Evolutionary conservation across 2,113 vertebrate genomes (phyloP).

Genomic region (Prochilodus magdalenae): DNA sequence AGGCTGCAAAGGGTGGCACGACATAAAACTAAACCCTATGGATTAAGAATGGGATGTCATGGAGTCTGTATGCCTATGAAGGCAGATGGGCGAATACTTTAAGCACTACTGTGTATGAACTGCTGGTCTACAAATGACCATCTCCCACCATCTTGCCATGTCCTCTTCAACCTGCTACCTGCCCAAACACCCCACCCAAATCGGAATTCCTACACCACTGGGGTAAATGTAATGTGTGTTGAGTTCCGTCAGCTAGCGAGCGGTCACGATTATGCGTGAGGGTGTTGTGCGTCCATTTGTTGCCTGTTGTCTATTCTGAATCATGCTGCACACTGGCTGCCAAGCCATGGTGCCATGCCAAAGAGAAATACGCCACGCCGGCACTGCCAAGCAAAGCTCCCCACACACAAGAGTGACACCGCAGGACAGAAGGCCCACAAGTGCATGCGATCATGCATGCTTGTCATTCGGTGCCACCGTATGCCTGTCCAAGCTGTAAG

Average conservation of each 20-base stretch:
- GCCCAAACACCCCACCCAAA: too few relatives aligned
- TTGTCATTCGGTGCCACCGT: background rate
- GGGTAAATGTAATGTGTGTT: too few relatives aligned
- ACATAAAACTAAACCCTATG: too few relatives aligned
- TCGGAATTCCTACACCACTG: too few relatives aligned
- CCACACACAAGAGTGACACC: background rate
- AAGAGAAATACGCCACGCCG: background rate
- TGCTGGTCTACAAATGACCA: too few relatives aligned
- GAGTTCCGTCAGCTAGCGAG: background rate
- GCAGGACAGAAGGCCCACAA: background rate
- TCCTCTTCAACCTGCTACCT: too few relatives aligned
- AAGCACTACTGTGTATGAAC: too few relatives aligned
- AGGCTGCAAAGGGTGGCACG: too few relatives aligned
- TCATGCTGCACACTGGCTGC: background rate
- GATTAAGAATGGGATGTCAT: too few relatives aligned
- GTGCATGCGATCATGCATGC: background rate
- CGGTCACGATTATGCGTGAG: background rate
- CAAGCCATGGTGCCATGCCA: background rate
- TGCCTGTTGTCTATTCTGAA: slow-evolving; percentile 12
- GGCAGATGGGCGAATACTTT: too few relatives aligned
- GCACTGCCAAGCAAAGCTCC: background rate
- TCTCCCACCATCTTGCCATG: too few relatives aligned
- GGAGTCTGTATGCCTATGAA: too few relatives aligned
- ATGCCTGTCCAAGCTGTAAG: background rate
- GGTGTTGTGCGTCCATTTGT: background rate